phyloP scores from a whole-genome alignment of 2,888 invertebrate species.

The Epirrhoe tristata region DNA sequence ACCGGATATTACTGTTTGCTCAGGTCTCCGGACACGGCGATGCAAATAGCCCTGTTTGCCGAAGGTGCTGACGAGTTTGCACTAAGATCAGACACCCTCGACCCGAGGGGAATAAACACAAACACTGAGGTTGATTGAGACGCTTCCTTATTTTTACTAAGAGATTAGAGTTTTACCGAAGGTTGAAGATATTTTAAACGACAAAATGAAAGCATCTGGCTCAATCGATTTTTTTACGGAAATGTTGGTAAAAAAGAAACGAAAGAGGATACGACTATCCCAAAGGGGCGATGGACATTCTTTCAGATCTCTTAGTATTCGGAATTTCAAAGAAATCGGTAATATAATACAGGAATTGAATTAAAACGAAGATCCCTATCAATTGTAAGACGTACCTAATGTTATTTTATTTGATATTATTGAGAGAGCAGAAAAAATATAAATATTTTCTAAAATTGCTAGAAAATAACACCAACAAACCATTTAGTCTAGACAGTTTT shows the following conservation, averaged over 20 bases:
- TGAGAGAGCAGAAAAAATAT: not conserved
- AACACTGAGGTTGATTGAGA: slow-evolving; percentile 38
- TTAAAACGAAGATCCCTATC: too few relatives aligned
- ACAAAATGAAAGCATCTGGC: not conserved
- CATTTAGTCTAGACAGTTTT: slow-evolving; percentile 40
- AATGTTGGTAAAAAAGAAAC: not conserved
- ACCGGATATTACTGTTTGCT: slow-evolving; percentile 71
- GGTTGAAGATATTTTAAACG: not conserved
- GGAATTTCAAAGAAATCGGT: too few relatives aligned
- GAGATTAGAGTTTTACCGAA: slow-evolving; percentile 23
- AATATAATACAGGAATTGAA: too few relatives aligned
- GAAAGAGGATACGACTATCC: not conserved
- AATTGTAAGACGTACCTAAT: too few relatives aligned
- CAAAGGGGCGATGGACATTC: too few relatives aligned
- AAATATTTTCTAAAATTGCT: not conserved
- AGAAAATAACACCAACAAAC: slow-evolving; percentile 30
- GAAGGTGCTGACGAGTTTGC: slow-evolving; percentile 61
- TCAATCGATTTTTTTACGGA: not conserved
- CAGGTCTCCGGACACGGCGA: slow-evolving; percentile 61
- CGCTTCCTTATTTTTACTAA: slow-evolving; percentile 26
- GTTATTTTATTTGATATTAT: not conserved
- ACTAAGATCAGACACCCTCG: slow-evolving; percentile 56
- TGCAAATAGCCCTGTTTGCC: slow-evolving; percentile 66
- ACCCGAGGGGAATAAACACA: slow-evolving; percentile 35
- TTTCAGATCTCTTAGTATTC: too few relatives aligned